Base-by-base conservation (phyloP, 2,113 vertebrate species). In the Hoplias malabaricus region DNA sequence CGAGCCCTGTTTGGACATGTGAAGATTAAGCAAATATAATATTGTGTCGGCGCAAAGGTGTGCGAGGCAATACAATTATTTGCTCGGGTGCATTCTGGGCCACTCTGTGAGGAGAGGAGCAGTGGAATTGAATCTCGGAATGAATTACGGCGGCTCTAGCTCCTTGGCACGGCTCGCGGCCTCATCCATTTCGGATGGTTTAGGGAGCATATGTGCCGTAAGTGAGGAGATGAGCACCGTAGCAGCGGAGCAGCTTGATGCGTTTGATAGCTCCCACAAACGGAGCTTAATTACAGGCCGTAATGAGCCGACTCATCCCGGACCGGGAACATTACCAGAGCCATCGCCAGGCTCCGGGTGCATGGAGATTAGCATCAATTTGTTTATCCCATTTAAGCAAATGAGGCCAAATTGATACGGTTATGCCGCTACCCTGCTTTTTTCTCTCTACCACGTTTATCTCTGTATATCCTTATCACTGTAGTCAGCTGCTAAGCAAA, bases 101-200 rank as follows among this genome's bases (percentile, higher is more conserved):
- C 11, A 46, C 57, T 62, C 67, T n/a, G 56, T 57, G 53, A 54
- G 54, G 10, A 79, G 33, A 34, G 11, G 29, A 70, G n/a, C 53
- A 27, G 36, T 42, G 56, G 36, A 80, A 81, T 76, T 83, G 83
- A 13, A 71, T 85, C 80, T 87, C 65, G 82, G 76, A 86, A 73
- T 81, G 68, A 81, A 80, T 69, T 54, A 59, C 73, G 46, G 42
- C 23, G 56, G 53, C 57, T n/a, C n/a, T 42, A 56, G 21, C 61
- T 66, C 59, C 84, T 81, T 36, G 68, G 68, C 57, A 34, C 80
- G 77, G 57, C 57, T 72, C 68, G 65, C 65, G 69, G 50, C 34
- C 77, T 50, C 66, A 59, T 62, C 31, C 57, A 71, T 61, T 61
- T 62, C 69, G 53, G 69, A 79, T 79, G 69, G 69, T 72, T 79